phyloP scores from a whole-genome alignment of 2,113 vertebrate genomes.

The Meriones unguiculatus region DNA sequence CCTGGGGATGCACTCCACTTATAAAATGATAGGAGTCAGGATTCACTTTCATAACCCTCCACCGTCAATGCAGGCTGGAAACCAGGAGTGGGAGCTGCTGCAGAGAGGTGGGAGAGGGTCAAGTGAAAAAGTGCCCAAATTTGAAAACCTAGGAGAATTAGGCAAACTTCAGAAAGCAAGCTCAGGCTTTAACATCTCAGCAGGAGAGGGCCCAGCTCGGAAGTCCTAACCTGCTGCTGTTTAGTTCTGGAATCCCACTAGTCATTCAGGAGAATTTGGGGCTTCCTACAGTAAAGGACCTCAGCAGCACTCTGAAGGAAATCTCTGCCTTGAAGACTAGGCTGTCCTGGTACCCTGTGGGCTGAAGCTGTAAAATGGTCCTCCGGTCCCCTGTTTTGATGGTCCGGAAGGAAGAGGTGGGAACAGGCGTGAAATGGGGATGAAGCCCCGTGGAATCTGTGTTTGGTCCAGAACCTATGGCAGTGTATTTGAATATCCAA shows the following conservation, averaged over 20 bases:
- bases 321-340: neutral
- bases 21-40: neutral
- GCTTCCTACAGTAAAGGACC: neutral
- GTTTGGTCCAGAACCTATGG: neutral
- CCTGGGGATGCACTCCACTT: neutral
- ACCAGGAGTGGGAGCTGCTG: neutral
- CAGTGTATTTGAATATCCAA: neutral
- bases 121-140: neutral
- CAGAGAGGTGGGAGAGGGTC: neutral
- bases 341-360: neutral
- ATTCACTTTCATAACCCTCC: neutral
- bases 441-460: neutral
- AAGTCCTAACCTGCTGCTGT: neutral
- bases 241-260: neutral
- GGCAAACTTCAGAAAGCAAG: neutral
- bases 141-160: slow-evolving; percentile 35
- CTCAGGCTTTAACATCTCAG: neutral
- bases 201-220: neutral
- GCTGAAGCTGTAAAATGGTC: neutral
- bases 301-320: neutral
- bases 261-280: neutral
- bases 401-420: neutral
- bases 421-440: neutral
- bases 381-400: neutral
- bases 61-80: slow-evolving; percentile 32